Evolutionary conservation across 1,140 invertebrate genomes (phyloP).

Genomic region (Tetragonula clypearis): DNA sequence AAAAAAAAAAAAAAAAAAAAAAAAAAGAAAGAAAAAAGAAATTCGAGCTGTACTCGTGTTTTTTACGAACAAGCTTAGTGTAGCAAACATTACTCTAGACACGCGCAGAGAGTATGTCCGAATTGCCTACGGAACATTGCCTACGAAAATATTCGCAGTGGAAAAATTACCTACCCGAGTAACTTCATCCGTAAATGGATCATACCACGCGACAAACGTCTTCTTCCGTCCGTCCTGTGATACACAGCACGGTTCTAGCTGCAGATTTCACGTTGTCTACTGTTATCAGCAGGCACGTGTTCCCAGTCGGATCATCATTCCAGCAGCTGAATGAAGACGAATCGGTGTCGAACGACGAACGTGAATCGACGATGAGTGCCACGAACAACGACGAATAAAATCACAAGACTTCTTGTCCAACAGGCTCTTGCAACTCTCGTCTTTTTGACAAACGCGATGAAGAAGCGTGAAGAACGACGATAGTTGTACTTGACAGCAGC

Average conservation of each 20-base stretch:
- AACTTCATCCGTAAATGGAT: background rate
- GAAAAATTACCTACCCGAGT: constrained; percentile 5
- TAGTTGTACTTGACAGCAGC: background rate
- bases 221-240: background rate
- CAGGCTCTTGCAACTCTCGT: too few relatives aligned
- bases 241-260: background rate
- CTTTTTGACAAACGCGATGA: background rate
- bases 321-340: background rate
- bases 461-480: background rate
- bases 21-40: too few relatives aligned
- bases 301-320: background rate
- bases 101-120: too few relatives aligned
- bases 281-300: constrained; percentile 12
- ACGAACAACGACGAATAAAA: too few relatives aligned
- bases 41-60: too few relatives aligned
- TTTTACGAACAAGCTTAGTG: too few relatives aligned
- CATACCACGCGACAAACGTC: background rate
- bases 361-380: too few relatives aligned
- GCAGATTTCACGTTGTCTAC: background rate
- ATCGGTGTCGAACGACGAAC: background rate
- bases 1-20: too few relatives aligned
- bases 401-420: too few relatives aligned
- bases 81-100: too few relatives aligned
- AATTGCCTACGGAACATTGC: too few relatives aligned
- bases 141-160: too few relatives aligned